These are phyloP conservation scores for Spizaetus ornatus DNA, from an alignment of 2,113 vertebrate species.

Conservation along the genomic window DNA sequence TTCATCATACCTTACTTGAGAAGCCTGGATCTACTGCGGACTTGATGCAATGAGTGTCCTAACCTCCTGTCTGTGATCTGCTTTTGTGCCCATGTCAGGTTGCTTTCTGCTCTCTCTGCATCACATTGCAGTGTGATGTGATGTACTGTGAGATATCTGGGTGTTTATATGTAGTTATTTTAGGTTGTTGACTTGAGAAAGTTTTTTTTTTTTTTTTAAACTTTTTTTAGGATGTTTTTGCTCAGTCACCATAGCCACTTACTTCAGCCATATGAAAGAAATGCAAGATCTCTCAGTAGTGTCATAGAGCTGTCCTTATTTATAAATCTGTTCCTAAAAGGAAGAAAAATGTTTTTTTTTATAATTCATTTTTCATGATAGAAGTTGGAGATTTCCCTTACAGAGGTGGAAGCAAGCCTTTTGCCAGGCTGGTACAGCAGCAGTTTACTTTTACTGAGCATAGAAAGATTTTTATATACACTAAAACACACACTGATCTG, in stretches of 20 bases:
- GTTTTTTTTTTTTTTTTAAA: background rate
- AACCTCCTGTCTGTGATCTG: background rate
- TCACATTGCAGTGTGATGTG: background rate
- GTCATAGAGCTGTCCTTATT: background rate
- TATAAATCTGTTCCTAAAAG: background rate
- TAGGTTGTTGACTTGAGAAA: background rate
- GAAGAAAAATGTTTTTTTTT: background rate
- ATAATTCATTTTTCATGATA: background rate
- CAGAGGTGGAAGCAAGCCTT: background rate
- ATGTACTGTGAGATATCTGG: background rate
- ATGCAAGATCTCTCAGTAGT: background rate
- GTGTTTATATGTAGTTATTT: background rate
- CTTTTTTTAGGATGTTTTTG: background rate
- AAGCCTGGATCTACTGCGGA: background rate
- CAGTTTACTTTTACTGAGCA: background rate
- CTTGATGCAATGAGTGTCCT: background rate
- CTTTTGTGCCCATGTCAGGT: background rate
- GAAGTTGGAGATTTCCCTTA: background rate
- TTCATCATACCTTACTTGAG: background rate
- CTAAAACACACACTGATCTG: background rate
- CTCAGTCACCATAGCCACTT: background rate
- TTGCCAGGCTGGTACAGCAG: background rate
- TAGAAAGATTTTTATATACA: background rate
- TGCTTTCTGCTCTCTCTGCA: background rate
- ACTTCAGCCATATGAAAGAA: background rate